Conservation (phyloP, 2,888 invertebrate genomes). For the Chrysomela aeneicollis region DNA sequence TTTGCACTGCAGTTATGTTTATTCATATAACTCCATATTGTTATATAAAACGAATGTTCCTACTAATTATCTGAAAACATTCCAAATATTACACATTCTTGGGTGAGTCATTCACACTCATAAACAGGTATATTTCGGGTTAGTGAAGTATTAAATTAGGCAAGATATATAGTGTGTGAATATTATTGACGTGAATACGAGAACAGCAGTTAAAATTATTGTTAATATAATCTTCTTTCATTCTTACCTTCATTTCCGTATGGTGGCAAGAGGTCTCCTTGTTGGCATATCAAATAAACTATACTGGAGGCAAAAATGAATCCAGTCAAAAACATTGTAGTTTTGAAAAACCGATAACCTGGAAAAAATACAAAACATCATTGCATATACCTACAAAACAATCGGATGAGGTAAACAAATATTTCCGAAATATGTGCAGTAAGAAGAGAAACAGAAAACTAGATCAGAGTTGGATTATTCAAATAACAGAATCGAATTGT, state of each 20-base stretch:
- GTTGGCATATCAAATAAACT: slow-evolving; percentile 81
- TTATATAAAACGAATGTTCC: no score
- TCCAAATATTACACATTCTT: neutral
- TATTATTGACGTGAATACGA: neutral
- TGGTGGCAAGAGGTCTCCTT: slow-evolving; percentile 79
- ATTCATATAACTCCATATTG: no score
- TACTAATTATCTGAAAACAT: no score
- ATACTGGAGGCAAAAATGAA: slow-evolving; percentile 85
- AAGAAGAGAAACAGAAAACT: no score
- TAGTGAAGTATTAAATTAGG: no score
- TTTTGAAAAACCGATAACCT: slow-evolving; percentile 90
- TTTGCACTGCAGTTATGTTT: no score
- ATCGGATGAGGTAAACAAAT: neutral
- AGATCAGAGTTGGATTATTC: no score
- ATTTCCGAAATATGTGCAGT: no score
- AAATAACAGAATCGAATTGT: no score
- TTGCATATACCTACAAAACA: neutral
- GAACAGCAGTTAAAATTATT: no score
- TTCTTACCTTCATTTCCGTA: slow-evolving; percentile 77
- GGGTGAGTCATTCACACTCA: neutral
- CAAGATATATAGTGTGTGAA: neutral
- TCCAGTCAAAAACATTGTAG: slow-evolving; percentile 87
- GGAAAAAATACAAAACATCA: slow-evolving; percentile 48
- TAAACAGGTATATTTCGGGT: neutral
- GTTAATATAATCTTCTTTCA: no score